A percentile compares a stretch with the other conserved stretches of the same genome.
Evolutionary conservation across 2,113 vertebrate species (phyloP).

Genomic region (Myotis yumanensis): DNA sequence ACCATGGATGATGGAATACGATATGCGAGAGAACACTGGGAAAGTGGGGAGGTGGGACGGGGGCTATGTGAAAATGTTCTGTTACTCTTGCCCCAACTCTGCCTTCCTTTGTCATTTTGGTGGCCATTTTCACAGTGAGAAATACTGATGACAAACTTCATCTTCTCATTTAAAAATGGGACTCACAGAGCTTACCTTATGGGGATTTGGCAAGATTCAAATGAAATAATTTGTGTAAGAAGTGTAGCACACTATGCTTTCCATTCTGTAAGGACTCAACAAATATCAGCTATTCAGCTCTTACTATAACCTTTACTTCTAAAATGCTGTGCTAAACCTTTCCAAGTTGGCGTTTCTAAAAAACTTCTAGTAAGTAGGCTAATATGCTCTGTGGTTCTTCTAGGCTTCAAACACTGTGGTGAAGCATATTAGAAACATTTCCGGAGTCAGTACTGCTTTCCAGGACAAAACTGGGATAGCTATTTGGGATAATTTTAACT

Average conservation of each 20-base stretch:
- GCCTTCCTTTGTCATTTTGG: not conserved
- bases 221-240: not conserved
- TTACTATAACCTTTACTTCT: not conserved
- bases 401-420: not conserved
- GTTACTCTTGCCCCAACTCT: not conserved
- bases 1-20: not conserved
- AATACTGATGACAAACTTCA: no score
- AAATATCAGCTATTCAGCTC: not conserved
- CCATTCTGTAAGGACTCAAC: not conserved
- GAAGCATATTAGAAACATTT: not conserved
- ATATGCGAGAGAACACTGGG: not conserved
- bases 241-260: not conserved
- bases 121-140: no score
- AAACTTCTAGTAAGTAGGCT: not conserved
- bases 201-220: not conserved
- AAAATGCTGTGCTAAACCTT: not conserved
- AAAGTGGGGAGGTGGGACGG: not conserved
- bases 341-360: not conserved
- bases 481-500: not conserved
- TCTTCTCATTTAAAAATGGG: not conserved
- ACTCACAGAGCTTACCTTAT: not conserved
- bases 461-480: not conserved
- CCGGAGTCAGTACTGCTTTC: not conserved
- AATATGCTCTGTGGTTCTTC: not conserved
- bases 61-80: not conserved